Base-by-base conservation (phyloP, 64 coral and sea anemone genomes). In the Astreopora myriophthalma region DNA sequence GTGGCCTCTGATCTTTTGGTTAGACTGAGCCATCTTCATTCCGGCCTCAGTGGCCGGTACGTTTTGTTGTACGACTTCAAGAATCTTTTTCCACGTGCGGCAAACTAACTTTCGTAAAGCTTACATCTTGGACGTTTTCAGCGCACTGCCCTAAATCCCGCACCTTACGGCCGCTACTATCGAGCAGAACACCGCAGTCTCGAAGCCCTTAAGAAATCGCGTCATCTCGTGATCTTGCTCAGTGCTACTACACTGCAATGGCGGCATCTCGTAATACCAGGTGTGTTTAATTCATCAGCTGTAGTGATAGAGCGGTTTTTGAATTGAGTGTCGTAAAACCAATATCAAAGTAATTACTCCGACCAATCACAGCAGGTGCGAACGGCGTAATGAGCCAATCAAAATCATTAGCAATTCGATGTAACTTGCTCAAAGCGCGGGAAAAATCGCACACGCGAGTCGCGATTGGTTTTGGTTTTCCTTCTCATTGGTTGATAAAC, bases 121-220 rank as follows among this genome's bases (percentile, higher is more conserved):
- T 1, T 96, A 87, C 73, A 78, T 77, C 36, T 63, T 85, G 3
- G 94, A 96, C 23, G 83, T 96, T 5, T 96, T 89, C 62, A 96
- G 94, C 42, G 91, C 89, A 11, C 63, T 93, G 29, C 74, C 90
- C 14, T 96, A 90, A 17, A 90, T 96, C 8, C 63, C 89, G 0
- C 94, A 96, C 24, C 91, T 96, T 12, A 93, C 91, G 9, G 90
- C 58, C 28, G 93, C 93, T 11, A 96, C 90, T n/a, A 57, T 96
- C 10, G 94, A 96, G 22, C 58, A 90, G 65, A 93, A 85, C 44
- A 23, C 93, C 8, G 90, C 94, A 0, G 79, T 96, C 72, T 96
- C 94, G 36, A 92, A 69, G 20, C 94, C 94, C 14, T 84, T 93
- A 24, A 29, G 65, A 22, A 74, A 96, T 29, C 76, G 78, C 0